Percentiles rank a stretch among this genome's conserved stretches.
Conservation (phyloP, 2,113 vertebrate genomes). For the Tor tambroides region DNA sequence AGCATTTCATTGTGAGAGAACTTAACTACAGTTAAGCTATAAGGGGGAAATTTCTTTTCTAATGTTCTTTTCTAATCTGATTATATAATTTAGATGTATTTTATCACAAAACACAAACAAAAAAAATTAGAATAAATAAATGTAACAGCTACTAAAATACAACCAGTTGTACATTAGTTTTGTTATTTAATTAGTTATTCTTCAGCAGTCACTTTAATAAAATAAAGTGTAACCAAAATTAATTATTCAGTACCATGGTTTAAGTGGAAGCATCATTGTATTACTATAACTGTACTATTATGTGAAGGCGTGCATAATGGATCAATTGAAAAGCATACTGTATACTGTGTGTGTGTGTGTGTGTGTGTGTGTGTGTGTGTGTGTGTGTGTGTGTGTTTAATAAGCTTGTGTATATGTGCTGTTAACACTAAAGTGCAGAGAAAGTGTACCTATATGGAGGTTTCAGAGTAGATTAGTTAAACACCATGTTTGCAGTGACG, state of each 20-base stretch:
- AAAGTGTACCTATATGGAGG: constrained; percentile 56
- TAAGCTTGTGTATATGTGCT: background rate
- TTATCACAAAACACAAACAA: too few relatives aligned
- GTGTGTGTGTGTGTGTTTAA: background rate
- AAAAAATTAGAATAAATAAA: background rate
- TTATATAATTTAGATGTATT: too few relatives aligned
- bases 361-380: too few relatives aligned
- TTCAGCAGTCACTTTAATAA: too few relatives aligned
- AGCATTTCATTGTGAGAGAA: background rate
- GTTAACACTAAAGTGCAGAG: constrained; percentile 10
- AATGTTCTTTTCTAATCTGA: background rate
- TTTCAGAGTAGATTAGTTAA: constrained; percentile 66
- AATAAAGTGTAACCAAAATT: background rate
- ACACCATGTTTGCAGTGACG: constrained; percentile 77
- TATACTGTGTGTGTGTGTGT: too few relatives aligned
- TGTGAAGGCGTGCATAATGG: background rate
- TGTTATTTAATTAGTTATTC: background rate
- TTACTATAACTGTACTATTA: too few relatives aligned
- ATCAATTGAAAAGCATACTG: background rate
- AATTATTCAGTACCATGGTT: background rate
- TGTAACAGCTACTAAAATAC: background rate
- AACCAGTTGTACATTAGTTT: background rate
- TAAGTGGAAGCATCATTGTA: background rate
- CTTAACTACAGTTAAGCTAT: background rate
- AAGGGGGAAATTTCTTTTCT: background rate